These are phyloP conservation scores for Phymorhynchus buccinoides DNA, from an alignment of 1,140 invertebrate genomes.

Conservation along the genomic window DNA sequence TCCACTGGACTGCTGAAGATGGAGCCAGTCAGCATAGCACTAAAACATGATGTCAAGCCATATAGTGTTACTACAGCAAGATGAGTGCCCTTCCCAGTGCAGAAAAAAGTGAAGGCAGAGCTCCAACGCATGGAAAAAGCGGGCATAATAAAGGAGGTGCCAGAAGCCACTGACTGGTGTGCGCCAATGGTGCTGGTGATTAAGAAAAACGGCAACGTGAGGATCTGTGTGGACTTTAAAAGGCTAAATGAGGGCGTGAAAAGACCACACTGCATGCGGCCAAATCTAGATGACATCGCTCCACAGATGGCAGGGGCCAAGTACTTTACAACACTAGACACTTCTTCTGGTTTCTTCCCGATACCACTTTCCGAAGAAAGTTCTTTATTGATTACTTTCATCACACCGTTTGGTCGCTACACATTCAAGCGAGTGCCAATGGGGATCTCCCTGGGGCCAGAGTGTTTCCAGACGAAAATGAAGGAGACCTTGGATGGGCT, in stretches of 20 bases:
- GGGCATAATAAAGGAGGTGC: background rate
- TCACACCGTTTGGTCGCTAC: slow-evolving; percentile 71
- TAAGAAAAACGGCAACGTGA: slow-evolving; percentile 39
- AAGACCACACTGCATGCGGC: slow-evolving; percentile 36
- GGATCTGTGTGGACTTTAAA: slow-evolving; percentile 51
- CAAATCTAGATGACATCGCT: slow-evolving; percentile 46
- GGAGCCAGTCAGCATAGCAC: background rate
- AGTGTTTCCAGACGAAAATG: slow-evolving; percentile 49
- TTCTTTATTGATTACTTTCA: slow-evolving; percentile 49
- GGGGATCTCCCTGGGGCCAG: slow-evolving; percentile 60
- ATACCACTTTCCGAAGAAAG: slow-evolving; percentile 35
- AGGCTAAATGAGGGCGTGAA: slow-evolving; percentile 28
- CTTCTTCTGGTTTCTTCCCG: slow-evolving; percentile 42
- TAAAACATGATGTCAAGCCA: slow-evolving; percentile 32
- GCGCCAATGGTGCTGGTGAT: background rate
- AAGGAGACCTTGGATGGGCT: slow-evolving; percentile 42
- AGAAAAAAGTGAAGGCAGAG: background rate
- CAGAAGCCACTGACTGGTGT: background rate
- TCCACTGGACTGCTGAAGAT: background rate
- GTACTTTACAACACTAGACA: slow-evolving; percentile 47
- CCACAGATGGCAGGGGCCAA: slow-evolving; percentile 62
- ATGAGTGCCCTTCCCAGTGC: background rate
- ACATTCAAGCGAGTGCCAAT: slow-evolving; percentile 71
- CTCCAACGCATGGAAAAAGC: background rate
- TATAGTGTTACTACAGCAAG: slow-evolving; percentile 31